Base-by-base conservation (phyloP, 2,888 invertebrate species). In the Luffia ferchaultella region DNA sequence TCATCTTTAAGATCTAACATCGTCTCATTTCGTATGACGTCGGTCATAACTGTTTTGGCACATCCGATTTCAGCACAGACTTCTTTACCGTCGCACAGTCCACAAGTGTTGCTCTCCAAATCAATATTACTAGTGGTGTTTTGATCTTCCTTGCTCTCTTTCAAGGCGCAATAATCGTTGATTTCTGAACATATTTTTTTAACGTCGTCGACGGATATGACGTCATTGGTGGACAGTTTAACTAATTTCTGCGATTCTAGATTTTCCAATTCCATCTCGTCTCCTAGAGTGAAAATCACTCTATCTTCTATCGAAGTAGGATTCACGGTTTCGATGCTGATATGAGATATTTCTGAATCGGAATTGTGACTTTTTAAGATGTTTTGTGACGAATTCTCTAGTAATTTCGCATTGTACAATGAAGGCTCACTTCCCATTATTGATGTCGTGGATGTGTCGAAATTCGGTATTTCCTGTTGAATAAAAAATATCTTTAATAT, bases 381-480 rank as follows among this genome's bases (percentile, higher is more conserved):
- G 19, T 52, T 58, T 2, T 57, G 55, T 1, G 58, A 52, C 1
- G 30, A 12, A 30, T 30, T 3, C 12, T 12, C 30, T 12, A 20
- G 5, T 7, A 17, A 57, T 50, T 20, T 71, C 61, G 74, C 70
- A 53, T 78, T 71, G 62, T 79, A 82, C 1, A 80, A 77, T 54
- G 80, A 79, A 0, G 85, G 76, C 60, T 84, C 85, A 52, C 84
- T 84, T 18, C 85, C 85, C 74, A 84, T 82, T 60, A 79, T 70
- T 1, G 83, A 82, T 9, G 80, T 70, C 0, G 80, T 77, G 1
- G 83, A 78, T 2, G 74, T 65, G 55, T 79, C 73, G 18, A 85
- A 54, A 1, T 64, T 58, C 40, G 74, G 61, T 42, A 77, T 50
- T 51, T 76, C 78, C 85, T 84, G 67, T 30, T 56, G 59, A 40